Evolutionary conservation across 2,113 vertebrate species (phyloP), one percentile per base, ranked within the genome.

Genomic region (Pelodiscus sinensis): DNA sequence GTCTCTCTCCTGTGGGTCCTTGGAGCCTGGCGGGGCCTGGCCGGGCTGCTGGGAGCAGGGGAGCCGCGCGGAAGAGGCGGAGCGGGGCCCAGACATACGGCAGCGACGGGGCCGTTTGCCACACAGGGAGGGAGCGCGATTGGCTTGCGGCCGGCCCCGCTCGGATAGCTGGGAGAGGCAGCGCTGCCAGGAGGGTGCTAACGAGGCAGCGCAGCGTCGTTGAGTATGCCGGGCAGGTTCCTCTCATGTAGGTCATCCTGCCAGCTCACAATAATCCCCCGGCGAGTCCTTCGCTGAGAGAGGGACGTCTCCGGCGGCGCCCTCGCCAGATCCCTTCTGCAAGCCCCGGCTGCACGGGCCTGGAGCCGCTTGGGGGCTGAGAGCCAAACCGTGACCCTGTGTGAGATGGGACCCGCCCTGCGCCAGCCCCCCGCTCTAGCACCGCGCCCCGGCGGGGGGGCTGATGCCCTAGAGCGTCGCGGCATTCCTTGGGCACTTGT

Each of bases 121-220:
- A 80, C 55, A 51, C 79, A 55, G 55, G 55, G 79, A 80, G 55
- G 16, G 19, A 80, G 31, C n/a, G 79, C 55, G 55, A 80, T 54
- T 50, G 52, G n/a, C 55, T 96, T 96, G 97, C 95, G 93, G 92
- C 51, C 89, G 88, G 95, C 96, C 31, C 65, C 92, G 95, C 31
- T 80, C 92, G 95, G 95, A 95, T 94, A 96, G 95, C 93, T 85
- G 93, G 91, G 96, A 95, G 97, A 96, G 78, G 88, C 94, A 90
- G 84, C 90, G 94, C 96, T 92, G 92, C 96, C 94, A 93, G 81
- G 85, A 88, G 68, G 84, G 96, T 90, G 94, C 96, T 98, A 97
- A 98, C 96, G 92, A 98, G 97, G 94, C 95, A 85, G 92, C 15
- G 93, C 84, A 93, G 95, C 90, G 25, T 82, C 81, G 62, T 51